Conservation (phyloP, 2,113 vertebrate genomes). For the Noturus placidus region DNA sequence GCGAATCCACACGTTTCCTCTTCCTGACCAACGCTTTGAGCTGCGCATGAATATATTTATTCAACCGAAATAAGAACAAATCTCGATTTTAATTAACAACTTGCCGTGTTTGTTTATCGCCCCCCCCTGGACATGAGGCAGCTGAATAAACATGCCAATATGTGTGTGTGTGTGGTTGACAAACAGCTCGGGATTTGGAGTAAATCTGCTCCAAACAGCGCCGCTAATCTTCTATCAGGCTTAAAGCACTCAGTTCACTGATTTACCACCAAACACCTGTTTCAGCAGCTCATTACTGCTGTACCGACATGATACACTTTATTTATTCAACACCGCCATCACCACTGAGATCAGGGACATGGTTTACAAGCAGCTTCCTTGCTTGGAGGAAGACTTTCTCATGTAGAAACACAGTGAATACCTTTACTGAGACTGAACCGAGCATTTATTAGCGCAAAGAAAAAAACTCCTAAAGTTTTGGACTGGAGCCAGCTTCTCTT, state of each 20-base stretch:
- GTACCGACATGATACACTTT: not conserved
- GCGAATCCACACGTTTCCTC: conserved; percentile 22
- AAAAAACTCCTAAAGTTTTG: not conserved
- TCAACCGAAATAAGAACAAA: conserved; percentile 62
- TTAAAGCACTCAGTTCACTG: conserved; percentile 49
- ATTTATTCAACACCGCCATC: not conserved
- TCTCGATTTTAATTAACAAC: conserved; percentile 77
- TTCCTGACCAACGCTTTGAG: not conserved
- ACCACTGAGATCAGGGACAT: not conserved
- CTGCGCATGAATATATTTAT: conserved; percentile 65
- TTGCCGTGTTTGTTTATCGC: conserved; percentile 45
- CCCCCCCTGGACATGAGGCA: conserved; percentile 51
- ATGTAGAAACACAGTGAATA: not conserved
- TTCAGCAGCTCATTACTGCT: conserved; percentile 28
- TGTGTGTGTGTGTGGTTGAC: conserved; percentile 55
- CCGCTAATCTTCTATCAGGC: conserved; percentile 62
- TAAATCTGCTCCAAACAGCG: conserved; percentile 54
- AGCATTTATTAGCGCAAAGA: too few species aligned
- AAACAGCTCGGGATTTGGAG: conserved; percentile 64
- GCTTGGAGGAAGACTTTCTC: not conserved
- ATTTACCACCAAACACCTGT: conserved; percentile 60
- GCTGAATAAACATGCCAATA: conserved; percentile 71
- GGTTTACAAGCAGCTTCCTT: not conserved
- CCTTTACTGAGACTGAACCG: not conserved
- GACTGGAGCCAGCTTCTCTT: not conserved